Evolutionary conservation across 1,140 invertebrate species (phyloP).

Genomic region (Drosophila pectinifera): DNA sequence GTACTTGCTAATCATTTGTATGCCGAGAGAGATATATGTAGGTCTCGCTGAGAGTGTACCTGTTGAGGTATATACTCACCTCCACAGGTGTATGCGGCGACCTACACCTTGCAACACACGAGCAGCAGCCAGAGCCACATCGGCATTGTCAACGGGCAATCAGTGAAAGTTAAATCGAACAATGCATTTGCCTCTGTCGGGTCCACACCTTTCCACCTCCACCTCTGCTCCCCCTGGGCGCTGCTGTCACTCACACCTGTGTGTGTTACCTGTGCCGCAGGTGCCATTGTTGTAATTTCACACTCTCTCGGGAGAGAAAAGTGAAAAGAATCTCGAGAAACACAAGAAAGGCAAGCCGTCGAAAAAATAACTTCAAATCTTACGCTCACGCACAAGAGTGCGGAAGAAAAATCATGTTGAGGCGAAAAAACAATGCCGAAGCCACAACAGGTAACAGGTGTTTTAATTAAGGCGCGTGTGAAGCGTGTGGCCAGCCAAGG

Average conservation of each 20-base stretch:
- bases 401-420: slow-evolving; percentile 5
- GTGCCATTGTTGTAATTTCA: slow-evolving; percentile 63
- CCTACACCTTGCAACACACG: slow-evolving; percentile 35
- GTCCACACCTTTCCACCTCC: slow-evolving; percentile 5
- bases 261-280: slow-evolving; percentile 21
- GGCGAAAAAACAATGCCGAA: background rate
- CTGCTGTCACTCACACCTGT: slow-evolving; percentile 44
- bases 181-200: slow-evolving; percentile 51
- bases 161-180: slow-evolving; percentile 70
- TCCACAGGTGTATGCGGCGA: slow-evolving; percentile 8
- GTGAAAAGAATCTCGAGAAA: slow-evolving; percentile 56
- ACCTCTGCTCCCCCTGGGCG: background rate
- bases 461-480: slow-evolving; percentile 49
- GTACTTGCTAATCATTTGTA: slow-evolving; percentile 45
- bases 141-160: slow-evolving; percentile 56
- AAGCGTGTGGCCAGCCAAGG: background rate
- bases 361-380: slow-evolving; percentile 40
- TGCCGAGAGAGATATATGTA: slow-evolving; percentile 9
- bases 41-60: background rate
- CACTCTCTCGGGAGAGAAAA: slow-evolving; percentile 40
- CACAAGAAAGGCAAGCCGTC: slow-evolving; percentile 2
- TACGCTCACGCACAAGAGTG: slow-evolving; percentile 52
- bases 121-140: slow-evolving; percentile 29
- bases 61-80: background rate
- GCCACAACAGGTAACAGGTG: slow-evolving; percentile 5